A percentile compares a stretch with the other conserved stretches of the same genome.
These are phyloP conservation scores for Oxyura jamaicensis DNA, from an alignment of 2,113 vertebrate genomes.

Conservation along the genomic window DNA sequence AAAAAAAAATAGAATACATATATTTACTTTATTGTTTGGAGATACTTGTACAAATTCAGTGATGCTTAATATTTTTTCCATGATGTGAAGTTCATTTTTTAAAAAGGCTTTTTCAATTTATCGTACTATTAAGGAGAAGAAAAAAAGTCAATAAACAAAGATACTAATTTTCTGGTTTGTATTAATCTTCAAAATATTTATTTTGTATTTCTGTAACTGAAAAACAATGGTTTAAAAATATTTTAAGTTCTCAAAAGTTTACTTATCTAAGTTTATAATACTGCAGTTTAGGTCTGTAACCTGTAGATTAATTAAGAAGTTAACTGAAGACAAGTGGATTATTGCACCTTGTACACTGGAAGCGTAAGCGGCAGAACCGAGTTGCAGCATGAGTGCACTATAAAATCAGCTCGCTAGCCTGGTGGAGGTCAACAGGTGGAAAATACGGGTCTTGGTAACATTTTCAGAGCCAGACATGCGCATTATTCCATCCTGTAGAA, in stretches of 20 bases:
- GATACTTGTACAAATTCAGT: constrained; percentile 6
- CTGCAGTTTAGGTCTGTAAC: neutral
- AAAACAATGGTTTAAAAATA: neutral
- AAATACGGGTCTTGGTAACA: neutral
- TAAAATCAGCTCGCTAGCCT: neutral
- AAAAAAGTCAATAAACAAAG: neutral
- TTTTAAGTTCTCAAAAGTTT: neutral
- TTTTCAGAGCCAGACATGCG: neutral
- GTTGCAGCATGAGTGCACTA: fast-evolving
- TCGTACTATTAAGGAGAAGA: neutral
- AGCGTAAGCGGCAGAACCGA: fast-evolving
- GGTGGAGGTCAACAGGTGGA: neutral
- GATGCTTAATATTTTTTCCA: constrained; percentile 21
- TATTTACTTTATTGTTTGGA: neutral
- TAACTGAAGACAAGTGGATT: neutral
- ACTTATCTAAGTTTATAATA: neutral
- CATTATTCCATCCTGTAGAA: neutral
- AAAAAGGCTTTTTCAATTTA: neutral
- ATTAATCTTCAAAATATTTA: constrained; percentile 53
- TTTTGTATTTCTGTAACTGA: constrained; percentile 50
- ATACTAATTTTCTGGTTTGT: constrained; percentile 7
- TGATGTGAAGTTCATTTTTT: constrained; percentile 39
- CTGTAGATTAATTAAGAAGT: neutral
- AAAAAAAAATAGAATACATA: neutral
- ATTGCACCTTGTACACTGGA: neutral